Conservation (phyloP, 2,113 vertebrate species). For the Phoenicopterus ruber region DNA sequence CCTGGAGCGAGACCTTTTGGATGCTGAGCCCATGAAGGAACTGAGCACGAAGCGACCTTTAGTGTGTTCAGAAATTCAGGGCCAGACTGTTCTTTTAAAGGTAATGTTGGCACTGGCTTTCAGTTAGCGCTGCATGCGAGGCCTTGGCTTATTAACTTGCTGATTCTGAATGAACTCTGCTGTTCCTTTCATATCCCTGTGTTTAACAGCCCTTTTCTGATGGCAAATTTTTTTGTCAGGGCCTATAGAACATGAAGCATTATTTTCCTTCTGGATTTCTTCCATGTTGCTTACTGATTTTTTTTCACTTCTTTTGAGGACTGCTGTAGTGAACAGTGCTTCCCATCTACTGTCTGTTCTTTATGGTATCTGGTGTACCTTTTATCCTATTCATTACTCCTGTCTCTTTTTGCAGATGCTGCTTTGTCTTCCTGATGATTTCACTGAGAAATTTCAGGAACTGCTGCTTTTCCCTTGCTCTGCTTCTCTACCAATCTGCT, state of each 20-base stretch:
- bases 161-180: neutral
- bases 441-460: neutral
- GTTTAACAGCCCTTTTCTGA: neutral
- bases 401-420: neutral
- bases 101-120: slow-evolving; percentile 51
- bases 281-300: neutral
- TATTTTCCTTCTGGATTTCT: neutral
- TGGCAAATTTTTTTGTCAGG: neutral
- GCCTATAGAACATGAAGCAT: neutral
- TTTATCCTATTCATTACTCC: neutral
- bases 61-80: slow-evolving; percentile 73
- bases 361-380: neutral
- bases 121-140: neutral
- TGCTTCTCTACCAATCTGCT: neutral
- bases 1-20: slow-evolving; percentile 80
- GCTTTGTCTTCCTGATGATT: neutral
- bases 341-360: neutral
- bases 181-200: neutral
- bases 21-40: slow-evolving; percentile 78
- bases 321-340: neutral
- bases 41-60: slow-evolving; percentile 78
- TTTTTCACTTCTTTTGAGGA: neutral
- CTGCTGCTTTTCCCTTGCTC: neutral
- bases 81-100: slow-evolving; percentile 79
- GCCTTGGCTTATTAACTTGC: neutral